Evolutionary conservation across 2,113 vertebrate species (phyloP).

Genomic region (Eclectus roratus): DNA sequence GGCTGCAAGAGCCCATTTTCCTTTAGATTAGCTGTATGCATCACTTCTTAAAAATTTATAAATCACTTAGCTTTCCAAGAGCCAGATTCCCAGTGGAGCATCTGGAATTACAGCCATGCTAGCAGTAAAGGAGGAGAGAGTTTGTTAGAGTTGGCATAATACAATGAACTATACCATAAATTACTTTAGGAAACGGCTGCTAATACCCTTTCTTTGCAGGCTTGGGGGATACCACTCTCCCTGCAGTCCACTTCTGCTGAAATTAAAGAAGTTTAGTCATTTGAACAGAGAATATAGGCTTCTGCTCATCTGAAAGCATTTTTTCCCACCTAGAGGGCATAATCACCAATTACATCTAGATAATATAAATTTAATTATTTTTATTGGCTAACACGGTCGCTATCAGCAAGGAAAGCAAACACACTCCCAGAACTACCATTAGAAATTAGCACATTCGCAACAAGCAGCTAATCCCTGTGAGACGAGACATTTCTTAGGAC

Average conservation of each 20-base stretch:
- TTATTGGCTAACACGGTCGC: neutral
- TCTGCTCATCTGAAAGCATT: conserved; percentile 18
- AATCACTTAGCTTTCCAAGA: conserved; percentile 57
- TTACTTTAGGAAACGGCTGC: conserved; percentile 16
- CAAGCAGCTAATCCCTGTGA: neutral
- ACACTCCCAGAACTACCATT: neutral
- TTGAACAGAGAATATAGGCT: neutral
- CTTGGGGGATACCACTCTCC: neutral
- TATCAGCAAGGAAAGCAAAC: neutral
- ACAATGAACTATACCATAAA: neutral
- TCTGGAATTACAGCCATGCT: neutral
- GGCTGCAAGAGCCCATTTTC: conserved; percentile 35
- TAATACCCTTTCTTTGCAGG: neutral
- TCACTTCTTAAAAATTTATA: conserved; percentile 58
- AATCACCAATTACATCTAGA: conserved; percentile 36
- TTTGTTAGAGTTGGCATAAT: conserved; percentile 34
- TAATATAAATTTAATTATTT: conserved; percentile 46
- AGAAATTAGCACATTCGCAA: neutral
- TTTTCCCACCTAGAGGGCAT: conserved; percentile 49
- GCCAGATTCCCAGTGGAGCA: conserved; percentile 1
- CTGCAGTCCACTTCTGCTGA: neutral
- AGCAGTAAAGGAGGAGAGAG: conserved; percentile 9
- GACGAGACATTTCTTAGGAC: neutral
- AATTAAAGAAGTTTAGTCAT: conserved; percentile 10
- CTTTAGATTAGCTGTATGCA: conserved; percentile 45